Percentiles rank a stretch among this genome's conserved stretches.
phyloP scores from a whole-genome alignment of 2,888 invertebrate genomes.

The Agriopis leucophaearia region DNA sequence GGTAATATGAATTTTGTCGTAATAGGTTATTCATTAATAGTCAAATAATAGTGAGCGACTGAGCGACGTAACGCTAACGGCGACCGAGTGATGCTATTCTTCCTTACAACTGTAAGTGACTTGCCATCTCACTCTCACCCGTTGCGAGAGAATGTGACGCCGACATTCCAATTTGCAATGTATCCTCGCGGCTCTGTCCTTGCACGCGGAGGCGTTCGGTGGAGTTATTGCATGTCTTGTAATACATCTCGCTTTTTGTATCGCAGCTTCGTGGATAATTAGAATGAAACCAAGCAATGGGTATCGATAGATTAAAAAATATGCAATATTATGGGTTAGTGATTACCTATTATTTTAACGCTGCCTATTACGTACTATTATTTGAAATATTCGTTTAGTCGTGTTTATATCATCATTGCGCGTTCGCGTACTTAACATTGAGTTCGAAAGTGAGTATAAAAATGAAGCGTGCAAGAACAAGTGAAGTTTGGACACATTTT shows the following conservation, averaged over 20 bases:
- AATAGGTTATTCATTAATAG: slow-evolving; percentile 19
- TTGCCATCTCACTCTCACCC: slow-evolving; percentile 15
- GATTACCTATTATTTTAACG: slow-evolving; percentile 10
- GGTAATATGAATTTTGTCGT: slow-evolving; percentile 19
- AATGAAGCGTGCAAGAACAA: slow-evolving; percentile 18
- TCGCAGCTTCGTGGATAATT: slow-evolving; percentile 10
- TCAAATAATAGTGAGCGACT: slow-evolving; percentile 8
- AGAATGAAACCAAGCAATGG: slow-evolving; percentile 11
- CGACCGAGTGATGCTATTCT: slow-evolving; percentile 18
- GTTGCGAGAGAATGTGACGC: slow-evolving; percentile 13
- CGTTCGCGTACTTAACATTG: slow-evolving; percentile 12
- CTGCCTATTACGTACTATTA: slow-evolving; percentile 16
- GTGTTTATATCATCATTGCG: slow-evolving; percentile 16
- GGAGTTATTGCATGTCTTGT: slow-evolving; percentile 7
- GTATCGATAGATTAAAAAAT: slow-evolving; percentile 10
- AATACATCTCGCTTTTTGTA: slow-evolving; percentile 12
- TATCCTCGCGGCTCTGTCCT: slow-evolving; percentile 11
- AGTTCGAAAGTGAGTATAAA: slow-evolving; percentile 17
- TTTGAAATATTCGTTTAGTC: slow-evolving; percentile 16
- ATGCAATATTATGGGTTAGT: slow-evolving; percentile 12
- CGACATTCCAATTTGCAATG: slow-evolving; percentile 11
- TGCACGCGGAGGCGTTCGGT: slow-evolving; percentile 12
- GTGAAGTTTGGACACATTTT: slow-evolving; percentile 17
- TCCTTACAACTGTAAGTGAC: slow-evolving; percentile 14
- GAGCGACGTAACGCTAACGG: slow-evolving; percentile 6